Conservation (phyloP, 2,113 vertebrate genomes). For the Saimiri boliviensis region DNA sequence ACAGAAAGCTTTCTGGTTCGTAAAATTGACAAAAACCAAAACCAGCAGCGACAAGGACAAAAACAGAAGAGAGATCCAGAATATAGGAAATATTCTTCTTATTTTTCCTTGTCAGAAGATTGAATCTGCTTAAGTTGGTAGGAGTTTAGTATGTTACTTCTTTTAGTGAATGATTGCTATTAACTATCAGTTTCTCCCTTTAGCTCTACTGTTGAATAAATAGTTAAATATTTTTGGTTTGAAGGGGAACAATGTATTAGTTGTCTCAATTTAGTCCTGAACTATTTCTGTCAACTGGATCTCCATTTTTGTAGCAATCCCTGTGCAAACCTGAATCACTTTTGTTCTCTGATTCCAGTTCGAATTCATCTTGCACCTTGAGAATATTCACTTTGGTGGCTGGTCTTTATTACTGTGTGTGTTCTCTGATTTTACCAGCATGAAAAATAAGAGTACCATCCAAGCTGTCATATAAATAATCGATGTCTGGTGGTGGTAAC, state of each 20-base stretch:
- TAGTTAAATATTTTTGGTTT: neutral
- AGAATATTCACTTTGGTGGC: neutral
- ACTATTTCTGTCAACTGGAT: neutral
- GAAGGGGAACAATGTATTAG: neutral
- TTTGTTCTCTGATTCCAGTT: neutral
- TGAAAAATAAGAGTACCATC: neutral
- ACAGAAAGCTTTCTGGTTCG: conserved; percentile 24
- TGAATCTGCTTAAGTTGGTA: neutral
- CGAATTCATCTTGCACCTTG: neutral
- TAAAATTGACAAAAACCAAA: neutral
- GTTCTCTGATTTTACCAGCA: neutral
- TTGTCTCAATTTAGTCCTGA: neutral
- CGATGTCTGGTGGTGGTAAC: neutral
- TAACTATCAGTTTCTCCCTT: neutral
- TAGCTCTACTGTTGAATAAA: neutral
- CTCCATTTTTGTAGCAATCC: neutral
- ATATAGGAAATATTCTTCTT: neutral
- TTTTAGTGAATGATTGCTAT: neutral
- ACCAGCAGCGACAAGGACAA: neutral
- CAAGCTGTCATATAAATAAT: neutral
- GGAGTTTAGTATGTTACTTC: neutral
- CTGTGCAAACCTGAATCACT: neutral
- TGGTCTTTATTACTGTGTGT: neutral
- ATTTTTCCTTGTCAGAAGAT: neutral
- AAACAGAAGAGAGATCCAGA: neutral